Conservation (phyloP, 2,797 vertebrate species). For the Coendou prehensilis region DNA sequence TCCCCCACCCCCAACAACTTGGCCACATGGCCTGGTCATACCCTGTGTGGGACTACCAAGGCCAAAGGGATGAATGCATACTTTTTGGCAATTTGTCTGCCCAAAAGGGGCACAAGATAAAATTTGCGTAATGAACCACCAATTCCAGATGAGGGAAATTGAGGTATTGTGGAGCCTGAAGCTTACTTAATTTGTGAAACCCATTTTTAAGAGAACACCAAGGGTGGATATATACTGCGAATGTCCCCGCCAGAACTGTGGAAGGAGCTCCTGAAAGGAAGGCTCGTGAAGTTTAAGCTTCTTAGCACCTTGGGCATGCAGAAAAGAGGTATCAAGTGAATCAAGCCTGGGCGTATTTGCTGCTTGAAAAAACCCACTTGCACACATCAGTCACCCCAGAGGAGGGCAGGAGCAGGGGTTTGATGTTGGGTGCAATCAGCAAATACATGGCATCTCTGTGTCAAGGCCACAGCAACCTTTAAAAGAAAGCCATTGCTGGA, state of each 20-base stretch:
- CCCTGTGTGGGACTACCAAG: not conserved
- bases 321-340: not conserved
- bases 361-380: not conserved
- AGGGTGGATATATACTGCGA: not conserved
- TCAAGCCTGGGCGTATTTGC: not conserved
- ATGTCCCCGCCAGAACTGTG: not conserved
- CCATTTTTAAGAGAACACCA: not conserved
- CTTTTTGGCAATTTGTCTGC: not conserved
- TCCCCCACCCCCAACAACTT: not conserved
- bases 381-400: no score
- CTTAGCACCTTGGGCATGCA: not conserved
- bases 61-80: not conserved
- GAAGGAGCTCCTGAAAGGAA: not conserved
- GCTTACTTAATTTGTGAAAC: not conserved
- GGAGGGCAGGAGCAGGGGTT: not conserved
- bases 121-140: not conserved
- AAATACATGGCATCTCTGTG: not conserved
- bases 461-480: not conserved
- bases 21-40: rapidly evolving
- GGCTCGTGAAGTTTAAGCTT: not conserved
- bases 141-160: not conserved
- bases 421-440: rapidly evolving
- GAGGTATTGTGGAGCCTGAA: not conserved
- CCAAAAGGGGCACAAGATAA: not conserved
- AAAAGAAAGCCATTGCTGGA: not conserved